These are phyloP conservation scores for Teinopalpus imperialis DNA, from an alignment of 2,888 invertebrate species.

Conservation along the genomic window DNA sequence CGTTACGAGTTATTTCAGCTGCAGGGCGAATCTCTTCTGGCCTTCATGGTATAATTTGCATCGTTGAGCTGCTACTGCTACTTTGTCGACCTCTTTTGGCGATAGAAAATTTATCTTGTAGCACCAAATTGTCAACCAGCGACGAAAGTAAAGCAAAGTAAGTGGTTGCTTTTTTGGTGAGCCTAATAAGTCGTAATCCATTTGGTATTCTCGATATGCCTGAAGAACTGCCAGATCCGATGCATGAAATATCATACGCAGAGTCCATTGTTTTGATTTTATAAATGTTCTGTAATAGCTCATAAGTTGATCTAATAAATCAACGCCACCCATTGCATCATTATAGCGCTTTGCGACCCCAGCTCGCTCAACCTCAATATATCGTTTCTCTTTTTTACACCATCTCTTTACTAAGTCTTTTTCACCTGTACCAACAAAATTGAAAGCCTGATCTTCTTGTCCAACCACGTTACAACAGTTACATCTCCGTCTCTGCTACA, in stretches of 20 bases:
- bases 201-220: constrained; percentile 31
- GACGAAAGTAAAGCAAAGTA: too few species aligned
- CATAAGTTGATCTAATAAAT: constrained; percentile 39
- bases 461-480: too few species aligned
- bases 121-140: constrained; percentile 30
- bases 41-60: too few species aligned
- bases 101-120: constrained; percentile 27
- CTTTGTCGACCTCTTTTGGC: constrained; percentile 33
- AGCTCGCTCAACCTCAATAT: too few species aligned
- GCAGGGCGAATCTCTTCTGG: constrained; percentile 28
- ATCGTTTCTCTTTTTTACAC: too few species aligned
- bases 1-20: constrained; percentile 31
- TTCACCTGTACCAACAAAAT: too few species aligned
- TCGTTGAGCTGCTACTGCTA: too few species aligned
- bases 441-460: too few species aligned
- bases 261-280: constrained; percentile 37
- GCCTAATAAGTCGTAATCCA: constrained; percentile 27
- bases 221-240: constrained; percentile 31
- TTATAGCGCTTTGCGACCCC: constrained; percentile 37
- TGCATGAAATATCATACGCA: constrained; percentile 35
- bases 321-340: constrained; percentile 38
- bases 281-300: constrained; percentile 40
- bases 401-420: too few species aligned
- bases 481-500: too few species aligned
- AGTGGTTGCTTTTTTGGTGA: constrained; percentile 30